phyloP scores from a whole-genome alignment of 2,888 invertebrate genomes.

The Tenthredo amoena region DNA sequence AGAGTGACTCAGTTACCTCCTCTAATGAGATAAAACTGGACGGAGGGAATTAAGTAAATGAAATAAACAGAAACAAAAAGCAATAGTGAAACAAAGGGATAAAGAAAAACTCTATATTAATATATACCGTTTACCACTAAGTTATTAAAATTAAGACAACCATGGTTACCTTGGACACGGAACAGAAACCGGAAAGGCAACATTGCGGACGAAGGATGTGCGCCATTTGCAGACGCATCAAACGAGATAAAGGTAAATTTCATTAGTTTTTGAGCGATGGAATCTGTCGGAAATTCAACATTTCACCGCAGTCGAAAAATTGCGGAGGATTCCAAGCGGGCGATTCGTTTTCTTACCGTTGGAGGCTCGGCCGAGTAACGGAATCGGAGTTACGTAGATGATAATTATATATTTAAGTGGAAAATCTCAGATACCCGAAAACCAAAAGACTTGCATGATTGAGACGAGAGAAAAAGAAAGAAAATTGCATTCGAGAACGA shows the following conservation, averaged over 20 bases:
- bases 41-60: slow-evolving; percentile 4
- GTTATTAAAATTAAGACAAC: slow-evolving; percentile 56
- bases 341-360: neutral
- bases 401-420: neutral
- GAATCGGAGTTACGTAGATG: neutral
- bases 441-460: neutral
- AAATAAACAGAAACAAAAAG: slow-evolving; percentile 36
- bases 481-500: neutral
- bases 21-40: slow-evolving; percentile 25
- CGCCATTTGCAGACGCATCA: slow-evolving; percentile 77
- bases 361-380: neutral
- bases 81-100: neutral
- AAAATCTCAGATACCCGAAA: neutral
- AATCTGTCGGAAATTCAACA: neutral
- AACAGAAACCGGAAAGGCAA: slow-evolving; percentile 76
- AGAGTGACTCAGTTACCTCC: slow-evolving; percentile 49
- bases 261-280: neutral
- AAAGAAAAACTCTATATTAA: slow-evolving; percentile 58
- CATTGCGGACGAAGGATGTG: slow-evolving; percentile 76
- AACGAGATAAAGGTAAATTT: slow-evolving; percentile 75
- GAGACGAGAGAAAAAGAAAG: neutral
- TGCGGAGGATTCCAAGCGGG: neutral
- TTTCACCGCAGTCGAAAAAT: neutral
- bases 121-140: slow-evolving; percentile 53
- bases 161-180: slow-evolving; percentile 77